Conservation (phyloP, 2,113 vertebrate genomes). For the Rhinopithecus roxellana region DNA sequence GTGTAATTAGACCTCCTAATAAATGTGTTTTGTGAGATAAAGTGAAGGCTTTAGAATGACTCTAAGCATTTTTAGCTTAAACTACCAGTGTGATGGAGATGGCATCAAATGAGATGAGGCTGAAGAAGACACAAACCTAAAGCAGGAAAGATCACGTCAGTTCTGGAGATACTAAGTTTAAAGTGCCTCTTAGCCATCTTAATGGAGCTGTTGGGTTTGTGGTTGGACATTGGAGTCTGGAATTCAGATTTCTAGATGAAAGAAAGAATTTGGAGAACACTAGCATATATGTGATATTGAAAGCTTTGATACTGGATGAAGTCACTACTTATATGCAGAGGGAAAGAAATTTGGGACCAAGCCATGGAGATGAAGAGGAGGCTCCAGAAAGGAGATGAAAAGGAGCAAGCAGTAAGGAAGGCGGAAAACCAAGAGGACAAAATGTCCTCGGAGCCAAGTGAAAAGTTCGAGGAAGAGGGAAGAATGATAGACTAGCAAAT, state of each 20-base stretch:
- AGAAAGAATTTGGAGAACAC: neutral
- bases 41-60: no score
- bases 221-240: neutral
- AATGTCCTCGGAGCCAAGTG: rapidly evolving
- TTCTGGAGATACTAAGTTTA: neutral
- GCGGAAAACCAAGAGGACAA: neutral
- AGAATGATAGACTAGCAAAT: rapidly evolving
- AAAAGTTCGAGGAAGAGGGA: rapidly evolving
- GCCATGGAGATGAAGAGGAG: neutral
- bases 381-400: neutral
- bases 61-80: neutral
- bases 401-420: no score
- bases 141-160: neutral
- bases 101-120: neutral
- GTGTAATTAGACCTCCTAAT: neutral
- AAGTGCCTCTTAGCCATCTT: neutral
- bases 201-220: neutral
- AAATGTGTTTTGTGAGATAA: neutral
- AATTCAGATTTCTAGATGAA: neutral
- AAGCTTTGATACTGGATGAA: neutral
- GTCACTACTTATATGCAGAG: neutral
- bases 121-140: rapidly evolving
- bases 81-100: neutral
- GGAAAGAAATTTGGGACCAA: neutral
- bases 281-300: rapidly evolving